Base-by-base conservation (phyloP, 2,113 vertebrate species). In the Trogon melanurus region DNA sequence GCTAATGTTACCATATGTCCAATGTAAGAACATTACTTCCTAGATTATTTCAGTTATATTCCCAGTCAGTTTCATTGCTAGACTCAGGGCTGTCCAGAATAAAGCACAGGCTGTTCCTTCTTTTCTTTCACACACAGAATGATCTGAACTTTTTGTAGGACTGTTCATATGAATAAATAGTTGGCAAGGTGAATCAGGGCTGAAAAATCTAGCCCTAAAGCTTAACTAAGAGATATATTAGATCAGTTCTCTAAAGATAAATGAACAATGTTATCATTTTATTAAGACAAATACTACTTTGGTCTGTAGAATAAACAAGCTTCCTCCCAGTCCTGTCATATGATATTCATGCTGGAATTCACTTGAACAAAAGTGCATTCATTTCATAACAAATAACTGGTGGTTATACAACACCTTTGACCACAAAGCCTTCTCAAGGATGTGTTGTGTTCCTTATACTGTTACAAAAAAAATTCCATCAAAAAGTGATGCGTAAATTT, bases 271-370 rank as follows among this genome's bases (percentile, higher is more conserved):
- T 94, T 95, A 81, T 93, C 32, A 67, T 90, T 97, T 95, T 85
- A 91, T 90, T 93, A 94, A 84, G 79, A 93, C 62, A 94, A 93
- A 96, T 82, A 66, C 62, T 95, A 85, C 92, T 92, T 95, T 78
- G 36, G 64, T 79, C 83, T 79, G 74, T 57, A 94, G 70, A 94
- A 91, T 87, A 92, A 95, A 86, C 70, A 97, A 96, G 65, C 54
- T 96, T 93, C 86, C 54, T 82, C 62, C 88, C 25, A 66, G 78
- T 72, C 38, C 61, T 91, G 87, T 96, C 87, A 96, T 89, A 94
- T 88, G 86, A 93, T 90, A 96, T 87, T 91, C 88, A 78, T 94
- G 83, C 58, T 95, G 79, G 58, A 96, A 80, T 80, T 93, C 79
- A 73, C 72, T 93, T 25, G 67, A 95, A 97, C 79, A 93, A 92